These are phyloP conservation scores for Hexactinellida sp. DNA, from an alignment of 37 sponge, comb jelly and placozoan species.

Conservation along the genomic window DNA sequence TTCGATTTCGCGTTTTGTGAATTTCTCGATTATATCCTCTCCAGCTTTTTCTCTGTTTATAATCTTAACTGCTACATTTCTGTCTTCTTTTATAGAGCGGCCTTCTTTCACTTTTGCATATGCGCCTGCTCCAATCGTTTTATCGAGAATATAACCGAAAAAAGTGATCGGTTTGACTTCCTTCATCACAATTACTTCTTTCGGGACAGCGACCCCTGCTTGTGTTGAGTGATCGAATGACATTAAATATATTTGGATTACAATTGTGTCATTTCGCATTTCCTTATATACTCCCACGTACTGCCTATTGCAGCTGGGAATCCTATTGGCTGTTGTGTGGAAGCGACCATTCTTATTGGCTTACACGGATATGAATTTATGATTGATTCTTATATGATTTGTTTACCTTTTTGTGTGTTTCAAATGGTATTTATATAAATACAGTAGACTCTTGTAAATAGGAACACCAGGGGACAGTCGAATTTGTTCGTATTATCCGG, in stretches of 20 bases:
- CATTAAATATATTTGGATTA: not conserved
- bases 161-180: slow-evolving; percentile 13
- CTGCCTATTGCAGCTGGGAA: slow-evolving; percentile 23
- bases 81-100: slow-evolving; percentile 33
- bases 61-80: slow-evolving; percentile 70
- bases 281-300: not conserved
- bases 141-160: not conserved
- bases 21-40: slow-evolving; percentile 60
- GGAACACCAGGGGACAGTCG: no score
- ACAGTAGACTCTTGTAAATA: no score
- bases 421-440: no score
- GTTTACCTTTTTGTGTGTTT: not conserved
- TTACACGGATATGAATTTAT: not conserved
- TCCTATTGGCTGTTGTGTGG: slow-evolving; percentile 32
- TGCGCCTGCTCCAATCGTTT: slow-evolving; percentile 71
- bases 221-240: not conserved
- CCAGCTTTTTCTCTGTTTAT: slow-evolving; percentile 66
- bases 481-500: no score
- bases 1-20: slow-evolving; percentile 80
- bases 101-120: slow-evolving; percentile 85
- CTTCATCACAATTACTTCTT: not conserved
- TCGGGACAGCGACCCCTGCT: not conserved
- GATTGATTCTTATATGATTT: not conserved
- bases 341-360: not conserved
- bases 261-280: not conserved